Evolutionary conservation across 2,113 vertebrate genomes (phyloP).

Genomic region (Indri indri): DNA sequence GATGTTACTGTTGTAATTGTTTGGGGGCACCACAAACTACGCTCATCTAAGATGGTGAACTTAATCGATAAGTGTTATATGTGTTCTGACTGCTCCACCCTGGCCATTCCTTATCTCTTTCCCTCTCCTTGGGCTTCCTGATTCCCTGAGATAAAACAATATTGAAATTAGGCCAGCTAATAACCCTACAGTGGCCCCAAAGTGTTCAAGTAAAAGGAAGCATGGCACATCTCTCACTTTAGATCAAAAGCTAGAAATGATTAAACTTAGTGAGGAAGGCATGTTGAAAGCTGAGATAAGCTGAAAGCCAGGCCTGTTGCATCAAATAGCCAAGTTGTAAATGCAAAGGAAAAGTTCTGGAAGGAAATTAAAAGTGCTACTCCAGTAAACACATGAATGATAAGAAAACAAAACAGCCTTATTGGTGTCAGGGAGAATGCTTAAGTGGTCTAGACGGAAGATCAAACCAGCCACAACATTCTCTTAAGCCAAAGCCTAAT

Average conservation of each 20-base stretch:
- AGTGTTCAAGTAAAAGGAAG: background rate
- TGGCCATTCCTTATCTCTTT: background rate
- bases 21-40: background rate
- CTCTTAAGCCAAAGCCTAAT: background rate
- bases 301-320: background rate
- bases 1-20: background rate
- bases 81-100: background rate
- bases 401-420: background rate
- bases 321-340: background rate
- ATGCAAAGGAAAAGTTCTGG: background rate
- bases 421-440: background rate
- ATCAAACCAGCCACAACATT: background rate
- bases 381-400: background rate
- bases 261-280: background rate
- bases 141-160: background rate
- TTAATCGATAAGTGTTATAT: background rate
- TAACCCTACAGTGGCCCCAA: background rate
- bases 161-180: background rate
- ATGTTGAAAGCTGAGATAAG: background rate
- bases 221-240: background rate
- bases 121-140: background rate
- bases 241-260: background rate
- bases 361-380: background rate
- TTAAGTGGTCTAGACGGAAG: background rate
- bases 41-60: background rate